These are phyloP conservation scores for Andricus curvator DNA, from an alignment of 2,888 invertebrate species.

Conservation along the genomic window DNA sequence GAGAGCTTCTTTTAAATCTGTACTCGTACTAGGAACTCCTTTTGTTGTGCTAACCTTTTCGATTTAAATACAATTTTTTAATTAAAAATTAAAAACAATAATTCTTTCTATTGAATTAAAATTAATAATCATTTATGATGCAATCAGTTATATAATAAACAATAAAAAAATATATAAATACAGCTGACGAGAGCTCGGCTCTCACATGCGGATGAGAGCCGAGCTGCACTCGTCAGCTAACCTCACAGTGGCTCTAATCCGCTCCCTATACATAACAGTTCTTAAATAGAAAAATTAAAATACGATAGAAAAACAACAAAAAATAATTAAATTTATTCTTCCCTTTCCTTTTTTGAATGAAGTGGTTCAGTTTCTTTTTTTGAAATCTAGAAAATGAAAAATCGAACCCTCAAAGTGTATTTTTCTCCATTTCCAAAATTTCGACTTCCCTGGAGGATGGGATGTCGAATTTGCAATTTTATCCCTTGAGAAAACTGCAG, in stretches of 20 bases:
- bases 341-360: no score
- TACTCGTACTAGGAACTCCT: conserved; percentile 67
- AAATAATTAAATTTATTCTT: no score
- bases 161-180: neutral
- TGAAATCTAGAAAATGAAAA: neutral
- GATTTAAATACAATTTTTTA: no score
- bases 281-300: no score
- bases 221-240: no score
- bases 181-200: no score
- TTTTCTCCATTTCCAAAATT: neutral
- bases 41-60: conserved; percentile 62
- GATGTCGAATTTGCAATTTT: neutral
- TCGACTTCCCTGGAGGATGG: neutral
- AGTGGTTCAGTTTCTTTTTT: neutral
- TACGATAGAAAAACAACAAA: no score
- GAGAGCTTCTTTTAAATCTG: conserved; percentile 69
- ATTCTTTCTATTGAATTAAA: no score
- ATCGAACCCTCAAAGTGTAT: neutral
- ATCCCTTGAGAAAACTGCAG: neutral
- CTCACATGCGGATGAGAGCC: no score
- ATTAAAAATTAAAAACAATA: no score
- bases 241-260: no score
- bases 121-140: no score
- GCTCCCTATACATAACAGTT: neutral
- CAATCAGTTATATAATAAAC: neutral